Base-by-base conservation (phyloP, 2,113 vertebrate genomes). In the Atractosteus spatula region DNA sequence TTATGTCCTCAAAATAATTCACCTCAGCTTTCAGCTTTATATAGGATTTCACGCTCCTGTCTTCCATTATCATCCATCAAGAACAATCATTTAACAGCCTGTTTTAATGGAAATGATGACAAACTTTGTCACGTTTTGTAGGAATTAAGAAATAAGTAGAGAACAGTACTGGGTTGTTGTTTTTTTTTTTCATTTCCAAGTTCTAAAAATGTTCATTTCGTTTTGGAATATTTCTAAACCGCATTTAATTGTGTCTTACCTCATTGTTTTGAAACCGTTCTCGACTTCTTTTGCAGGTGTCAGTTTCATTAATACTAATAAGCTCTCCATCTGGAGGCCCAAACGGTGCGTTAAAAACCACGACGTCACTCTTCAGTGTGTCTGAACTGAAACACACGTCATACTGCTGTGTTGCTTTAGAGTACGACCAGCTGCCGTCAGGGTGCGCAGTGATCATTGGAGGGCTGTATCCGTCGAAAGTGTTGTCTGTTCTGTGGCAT, bases 401-500 rank as follows among this genome's bases (percentile, higher is more conserved):
- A 64, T 41, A 64, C 3, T 12, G 62, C 41, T 64, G 62, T 3
- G 17, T 64, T 7, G 47, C 10, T 43, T 64, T 41, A 41, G 10
- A 64, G 17, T 64, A 41, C 29, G 3, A 14, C 62, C 17, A 64
- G 41, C 14, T 64, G 1, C 62, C 62, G 17, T 64, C 62, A 41
- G 62, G 62, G 41, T 51, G 47, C 10, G 47, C 10, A 10, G 47
- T 51, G 47, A 51, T 59, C 57, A 59, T 59, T 4, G 62, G 64
- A 41, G 47, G 55, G 47, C 12, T 56, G n/a, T 70, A 42, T 17
- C 54, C 7, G 12, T 55, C 51, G n/a, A 55, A 62, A 44, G 41
- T 62, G 54, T 41, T 54, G 4, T 76, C 77, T 68, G 77, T 73
- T 64, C 70, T 70, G 64, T 71, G 77, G 14, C 83, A 84, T 72